A percentile compares a stretch with the other conserved stretches of the same genome.
These are phyloP conservation scores for Drosophila eugracilis DNA, from an alignment of 1,140 invertebrate genomes.

Conservation along the genomic window DNA sequence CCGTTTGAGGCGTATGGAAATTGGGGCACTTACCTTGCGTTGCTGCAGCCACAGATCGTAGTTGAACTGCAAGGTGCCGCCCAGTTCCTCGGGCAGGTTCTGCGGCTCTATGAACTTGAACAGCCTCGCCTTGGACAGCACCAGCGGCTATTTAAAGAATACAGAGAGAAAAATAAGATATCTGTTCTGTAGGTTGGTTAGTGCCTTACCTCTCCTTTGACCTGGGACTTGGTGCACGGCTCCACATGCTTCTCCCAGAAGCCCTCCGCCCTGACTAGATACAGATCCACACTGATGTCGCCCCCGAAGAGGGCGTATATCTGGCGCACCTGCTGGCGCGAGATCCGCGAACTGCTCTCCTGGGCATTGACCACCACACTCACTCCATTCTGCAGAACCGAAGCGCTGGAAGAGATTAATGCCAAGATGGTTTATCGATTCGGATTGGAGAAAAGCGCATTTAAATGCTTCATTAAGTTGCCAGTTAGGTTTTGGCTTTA, in stretches of 20 bases:
- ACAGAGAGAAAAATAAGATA: background rate
- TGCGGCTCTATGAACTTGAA: slow-evolving; percentile 89
- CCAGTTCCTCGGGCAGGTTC: slow-evolving; percentile 92
- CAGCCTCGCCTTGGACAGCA: slow-evolving; percentile 88
- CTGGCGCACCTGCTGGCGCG: slow-evolving; percentile 87
- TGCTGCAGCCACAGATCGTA: slow-evolving; percentile 93
- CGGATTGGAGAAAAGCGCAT: background rate
- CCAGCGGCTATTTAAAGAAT: slow-evolving; percentile 86
- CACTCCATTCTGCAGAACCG: slow-evolving; percentile 85
- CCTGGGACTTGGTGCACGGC: slow-evolving; percentile 88
- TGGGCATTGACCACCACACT: slow-evolving; percentile 88
- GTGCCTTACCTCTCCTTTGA: slow-evolving; percentile 87
- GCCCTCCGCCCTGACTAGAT: slow-evolving; percentile 89
- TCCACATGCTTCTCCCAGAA: slow-evolving; percentile 92
- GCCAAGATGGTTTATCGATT: background rate
- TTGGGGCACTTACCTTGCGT: slow-evolving; percentile 88
- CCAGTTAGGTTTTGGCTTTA: slow-evolving; percentile 36
- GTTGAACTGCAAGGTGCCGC: slow-evolving; percentile 91
- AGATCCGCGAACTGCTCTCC: slow-evolving; percentile 87
- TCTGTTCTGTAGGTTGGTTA: no score
- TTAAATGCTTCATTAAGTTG: slow-evolving; percentile 48
- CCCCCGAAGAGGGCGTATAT: slow-evolving; percentile 86
- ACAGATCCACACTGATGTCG: slow-evolving; percentile 86
- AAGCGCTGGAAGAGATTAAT: slow-evolving; percentile 54
- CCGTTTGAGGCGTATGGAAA: background rate